Evolutionary conservation across 2,113 vertebrate species (phyloP).

Genomic region (Thermophis baileyi): DNA sequence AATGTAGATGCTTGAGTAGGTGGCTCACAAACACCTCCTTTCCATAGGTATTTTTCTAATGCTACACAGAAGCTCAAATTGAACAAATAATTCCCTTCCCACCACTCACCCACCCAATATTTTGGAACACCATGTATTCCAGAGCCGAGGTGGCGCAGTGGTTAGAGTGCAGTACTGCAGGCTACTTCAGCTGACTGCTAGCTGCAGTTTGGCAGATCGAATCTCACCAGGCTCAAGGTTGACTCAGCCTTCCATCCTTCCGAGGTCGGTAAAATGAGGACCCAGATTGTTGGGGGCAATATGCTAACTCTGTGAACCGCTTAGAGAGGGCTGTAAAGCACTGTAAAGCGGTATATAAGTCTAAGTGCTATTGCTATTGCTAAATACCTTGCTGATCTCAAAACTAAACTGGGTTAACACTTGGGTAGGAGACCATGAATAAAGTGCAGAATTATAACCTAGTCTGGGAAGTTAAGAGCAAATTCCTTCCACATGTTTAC

Average conservation of each 20-base stretch:
- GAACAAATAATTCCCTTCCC: background rate
- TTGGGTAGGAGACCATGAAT: background rate
- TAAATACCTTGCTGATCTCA: background rate
- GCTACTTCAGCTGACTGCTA: no score
- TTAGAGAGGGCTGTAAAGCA: no score
- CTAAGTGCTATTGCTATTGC: no score
- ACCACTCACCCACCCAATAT: background rate
- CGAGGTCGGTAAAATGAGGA: no score
- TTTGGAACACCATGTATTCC: background rate
- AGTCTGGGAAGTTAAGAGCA: background rate
- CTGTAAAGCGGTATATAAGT: no score
- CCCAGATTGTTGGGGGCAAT: no score
- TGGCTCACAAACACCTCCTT: background rate
- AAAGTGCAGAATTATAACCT: background rate
- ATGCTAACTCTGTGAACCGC: no score
- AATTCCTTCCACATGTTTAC: background rate
- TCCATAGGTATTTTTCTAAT: background rate
- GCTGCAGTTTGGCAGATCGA: no score
- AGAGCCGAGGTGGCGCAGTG: no score
- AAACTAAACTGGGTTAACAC: background rate
- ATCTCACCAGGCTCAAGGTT: no score
- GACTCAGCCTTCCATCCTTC: no score
- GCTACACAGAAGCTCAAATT: background rate
- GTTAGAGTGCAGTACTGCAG: no score
- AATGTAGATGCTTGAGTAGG: background rate